A percentile compares a stretch with the other conserved stretches of the same genome.
Conservation (phyloP, 1,140 invertebrate species). For the Polypedilum vanderplanki region DNA sequence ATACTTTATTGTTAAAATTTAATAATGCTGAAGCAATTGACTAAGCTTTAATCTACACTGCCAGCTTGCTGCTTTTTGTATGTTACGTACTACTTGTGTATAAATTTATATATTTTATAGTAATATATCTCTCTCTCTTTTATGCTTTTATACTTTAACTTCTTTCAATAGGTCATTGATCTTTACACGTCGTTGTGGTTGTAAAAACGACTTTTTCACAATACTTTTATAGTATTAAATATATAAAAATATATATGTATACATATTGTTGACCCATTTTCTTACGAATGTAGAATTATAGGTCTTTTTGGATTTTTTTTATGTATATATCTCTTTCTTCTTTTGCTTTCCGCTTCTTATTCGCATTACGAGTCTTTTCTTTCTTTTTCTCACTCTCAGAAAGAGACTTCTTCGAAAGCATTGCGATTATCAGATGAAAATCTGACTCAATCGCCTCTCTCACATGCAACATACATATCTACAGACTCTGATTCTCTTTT, state of each 20-base stretch:
- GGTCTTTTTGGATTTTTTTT: conserved; percentile 25
- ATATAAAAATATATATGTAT: too few species aligned
- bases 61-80: conserved; percentile 15
- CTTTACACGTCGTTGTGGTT: conserved; percentile 7
- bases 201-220: conserved; percentile 25
- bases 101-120: background rate
- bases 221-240: background rate
- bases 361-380: background rate
- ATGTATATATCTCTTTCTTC: conserved; percentile 8
- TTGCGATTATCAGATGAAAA: conserved; percentile 20
- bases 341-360: conserved; percentile 29
- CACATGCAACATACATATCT: too few species aligned
- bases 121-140: background rate
- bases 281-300: conserved; percentile 14
- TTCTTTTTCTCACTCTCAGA: background rate
- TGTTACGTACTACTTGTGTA: conserved; percentile 16
- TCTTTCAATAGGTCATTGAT: conserved; percentile 26
- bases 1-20: background rate
- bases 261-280: conserved; percentile 23
- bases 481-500: background rate
- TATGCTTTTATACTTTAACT: conserved; percentile 29
- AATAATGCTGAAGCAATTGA: background rate
- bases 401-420: conserved; percentile 7
- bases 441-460: too few species aligned
- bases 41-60: conserved; percentile 6